A percentile compares a stretch with the other conserved stretches of the same genome.
Conservation (phyloP, 2,113 vertebrate species). For the Perca schrenkii region DNA sequence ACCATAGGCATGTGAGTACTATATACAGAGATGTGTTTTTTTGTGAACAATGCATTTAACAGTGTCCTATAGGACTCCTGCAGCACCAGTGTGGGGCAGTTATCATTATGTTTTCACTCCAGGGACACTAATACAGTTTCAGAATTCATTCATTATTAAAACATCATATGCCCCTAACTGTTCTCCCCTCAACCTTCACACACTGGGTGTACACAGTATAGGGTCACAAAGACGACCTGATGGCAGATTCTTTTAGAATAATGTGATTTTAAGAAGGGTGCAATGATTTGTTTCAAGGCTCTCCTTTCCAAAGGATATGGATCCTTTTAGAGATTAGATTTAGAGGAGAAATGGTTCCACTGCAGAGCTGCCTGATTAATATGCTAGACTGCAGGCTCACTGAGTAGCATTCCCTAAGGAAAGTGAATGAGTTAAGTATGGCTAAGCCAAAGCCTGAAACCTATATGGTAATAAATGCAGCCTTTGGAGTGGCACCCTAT, state of each 20-base stretch:
- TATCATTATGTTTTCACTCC: neutral
- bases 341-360: constrained; percentile 19
- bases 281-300: constrained; percentile 34
- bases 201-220: neutral
- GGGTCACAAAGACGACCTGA: neutral
- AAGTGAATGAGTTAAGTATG: constrained; percentile 42
- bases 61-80: neutral
- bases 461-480: constrained; percentile 19
- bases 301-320: constrained; percentile 21
- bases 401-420: constrained; percentile 13
- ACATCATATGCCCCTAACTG: neutral
- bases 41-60: neutral
- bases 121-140: neutral
- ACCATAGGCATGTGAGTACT: neutral
- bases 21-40: neutral
- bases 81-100: neutral
- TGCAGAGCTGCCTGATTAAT: constrained; percentile 36
- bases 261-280: constrained; percentile 10
- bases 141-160: neutral
- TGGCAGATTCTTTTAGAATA: neutral
- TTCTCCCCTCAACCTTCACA: neutral
- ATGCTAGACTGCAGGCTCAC: constrained; percentile 45
- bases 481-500: constrained; percentile 25
- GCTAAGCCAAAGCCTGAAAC: constrained; percentile 22
- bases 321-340: constrained; percentile 43